phyloP scores from a whole-genome alignment of 2,888 invertebrate species.

The Spodoptera littoralis region DNA sequence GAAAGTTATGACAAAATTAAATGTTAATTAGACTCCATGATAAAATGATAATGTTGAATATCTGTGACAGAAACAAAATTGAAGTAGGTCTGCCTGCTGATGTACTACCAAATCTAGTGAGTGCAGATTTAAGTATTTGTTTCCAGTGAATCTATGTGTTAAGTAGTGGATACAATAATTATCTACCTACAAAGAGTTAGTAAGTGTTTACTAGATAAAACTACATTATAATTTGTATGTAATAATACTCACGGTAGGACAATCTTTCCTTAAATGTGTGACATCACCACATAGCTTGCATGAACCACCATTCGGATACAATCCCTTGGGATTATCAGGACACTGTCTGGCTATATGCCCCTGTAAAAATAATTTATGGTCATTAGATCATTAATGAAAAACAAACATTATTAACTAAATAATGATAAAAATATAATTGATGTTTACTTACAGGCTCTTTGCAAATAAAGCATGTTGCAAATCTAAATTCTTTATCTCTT shows the following conservation, averaged over 20 bases:
- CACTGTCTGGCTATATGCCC: slow-evolving; percentile 97
- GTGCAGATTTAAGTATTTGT: too few relatives aligned
- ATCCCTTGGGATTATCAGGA: slow-evolving; percentile 95
- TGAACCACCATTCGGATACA: slow-evolving; percentile 95
- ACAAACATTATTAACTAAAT: too few relatives aligned
- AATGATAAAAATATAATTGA: neutral
- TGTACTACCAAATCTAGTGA: too few relatives aligned
- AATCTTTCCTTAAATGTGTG: slow-evolving; percentile 94
- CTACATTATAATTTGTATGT: neutral
- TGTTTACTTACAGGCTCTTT: slow-evolving; percentile 89
- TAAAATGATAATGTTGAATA: neutral
- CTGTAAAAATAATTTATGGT: slow-evolving; percentile 62
- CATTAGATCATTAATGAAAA: neutral
- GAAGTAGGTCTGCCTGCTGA: too few relatives aligned
- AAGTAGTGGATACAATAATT: too few relatives aligned
- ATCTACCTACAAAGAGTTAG: too few relatives aligned
- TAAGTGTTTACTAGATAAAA: too few relatives aligned
- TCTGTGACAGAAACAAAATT: too few relatives aligned
- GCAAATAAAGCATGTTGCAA: slow-evolving; percentile 96
- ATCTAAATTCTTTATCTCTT: slow-evolving; percentile 91
- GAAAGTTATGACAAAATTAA: slow-evolving; percentile 41
- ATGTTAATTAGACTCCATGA: neutral
- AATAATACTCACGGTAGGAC: slow-evolving; percentile 88
- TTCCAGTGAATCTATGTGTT: too few relatives aligned
- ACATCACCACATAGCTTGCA: slow-evolving; percentile 95